phyloP scores from a whole-genome alignment of 2,797 vertebrate species.

The Rhynchonycteris naso region DNA sequence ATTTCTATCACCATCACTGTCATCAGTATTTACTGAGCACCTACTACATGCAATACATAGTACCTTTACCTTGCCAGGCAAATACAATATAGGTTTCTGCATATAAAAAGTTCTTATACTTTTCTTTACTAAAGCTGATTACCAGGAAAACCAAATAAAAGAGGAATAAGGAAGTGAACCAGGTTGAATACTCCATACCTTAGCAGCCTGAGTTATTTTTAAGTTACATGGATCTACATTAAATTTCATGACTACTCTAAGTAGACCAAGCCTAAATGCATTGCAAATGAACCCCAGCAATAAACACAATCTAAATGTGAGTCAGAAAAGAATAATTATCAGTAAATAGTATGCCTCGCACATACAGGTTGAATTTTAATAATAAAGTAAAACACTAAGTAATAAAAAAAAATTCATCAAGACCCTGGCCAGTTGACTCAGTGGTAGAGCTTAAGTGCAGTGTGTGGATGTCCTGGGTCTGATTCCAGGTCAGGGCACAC shows the following conservation, averaged over 20 bases:
- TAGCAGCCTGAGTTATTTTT: neutral
- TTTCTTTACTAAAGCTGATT: slow-evolving; percentile 28
- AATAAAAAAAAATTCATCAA: too few species aligned
- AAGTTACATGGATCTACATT: neutral
- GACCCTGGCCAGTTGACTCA: too few species aligned
- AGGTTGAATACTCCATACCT: neutral
- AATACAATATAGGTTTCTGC: neutral
- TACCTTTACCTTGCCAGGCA: neutral
- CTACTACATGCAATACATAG: neutral
- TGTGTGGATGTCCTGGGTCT: too few species aligned
- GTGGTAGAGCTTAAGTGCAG: too few species aligned
- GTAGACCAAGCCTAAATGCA: neutral
- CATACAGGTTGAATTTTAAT: too few species aligned
- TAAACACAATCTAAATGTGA: neutral
- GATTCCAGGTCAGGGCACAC: too few species aligned
- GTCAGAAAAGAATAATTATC: neutral
- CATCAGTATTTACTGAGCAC: neutral
- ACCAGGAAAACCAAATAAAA: slow-evolving; percentile 2
- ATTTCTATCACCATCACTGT: neutral
- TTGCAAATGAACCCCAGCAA: neutral
- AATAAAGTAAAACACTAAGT: too few species aligned
- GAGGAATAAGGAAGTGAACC: neutral
- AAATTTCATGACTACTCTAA: neutral
- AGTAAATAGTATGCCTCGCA: too few species aligned
- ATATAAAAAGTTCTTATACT: neutral